Evolutionary conservation across 1,140 invertebrate species (phyloP).

Genomic region (Reticulitermes speratus): DNA sequence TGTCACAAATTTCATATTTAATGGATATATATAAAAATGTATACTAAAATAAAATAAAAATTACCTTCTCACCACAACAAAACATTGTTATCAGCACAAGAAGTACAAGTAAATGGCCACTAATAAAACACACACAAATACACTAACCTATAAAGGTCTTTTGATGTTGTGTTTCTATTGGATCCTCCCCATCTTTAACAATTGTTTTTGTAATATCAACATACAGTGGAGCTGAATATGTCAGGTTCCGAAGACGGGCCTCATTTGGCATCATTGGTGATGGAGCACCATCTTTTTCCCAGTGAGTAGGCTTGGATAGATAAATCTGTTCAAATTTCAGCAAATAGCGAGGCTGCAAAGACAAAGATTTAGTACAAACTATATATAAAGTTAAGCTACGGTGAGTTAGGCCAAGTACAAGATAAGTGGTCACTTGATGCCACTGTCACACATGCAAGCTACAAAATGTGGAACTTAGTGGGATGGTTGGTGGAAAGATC

Average conservation of each 20-base stretch:
- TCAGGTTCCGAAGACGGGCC: constrained; percentile 82
- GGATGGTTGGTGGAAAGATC: too few relatives aligned
- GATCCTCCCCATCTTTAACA: constrained; percentile 85
- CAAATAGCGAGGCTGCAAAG: constrained; percentile 74
- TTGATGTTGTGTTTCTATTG: constrained; percentile 90
- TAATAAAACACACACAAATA: too few relatives aligned
- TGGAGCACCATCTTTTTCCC: constrained; percentile 99
- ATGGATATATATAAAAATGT: too few relatives aligned
- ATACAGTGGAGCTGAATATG: constrained; percentile 96
- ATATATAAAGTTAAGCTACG: constrained; percentile 31
- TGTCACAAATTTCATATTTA: too few relatives aligned
- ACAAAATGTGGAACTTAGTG: too few relatives aligned
- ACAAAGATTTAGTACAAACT: constrained; percentile 32
- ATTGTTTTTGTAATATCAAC: constrained; percentile 98
- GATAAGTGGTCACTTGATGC: too few relatives aligned
- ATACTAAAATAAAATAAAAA: too few relatives aligned
- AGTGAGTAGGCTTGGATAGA: constrained; percentile 97
- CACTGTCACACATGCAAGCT: too few relatives aligned
- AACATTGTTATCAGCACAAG: too few relatives aligned
- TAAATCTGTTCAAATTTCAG: constrained; percentile 99
- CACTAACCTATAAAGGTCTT: constrained; percentile 91
- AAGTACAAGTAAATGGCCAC: too few relatives aligned
- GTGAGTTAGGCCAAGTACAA: too few relatives aligned
- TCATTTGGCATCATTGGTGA: constrained; percentile 99
- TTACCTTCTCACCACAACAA: too few relatives aligned